Evolutionary conservation across 2,797 vertebrate genomes (phyloP), one percentile per base, ranked within the genome.

Genomic region (Ctenochaetus hawaiiensis): DNA sequence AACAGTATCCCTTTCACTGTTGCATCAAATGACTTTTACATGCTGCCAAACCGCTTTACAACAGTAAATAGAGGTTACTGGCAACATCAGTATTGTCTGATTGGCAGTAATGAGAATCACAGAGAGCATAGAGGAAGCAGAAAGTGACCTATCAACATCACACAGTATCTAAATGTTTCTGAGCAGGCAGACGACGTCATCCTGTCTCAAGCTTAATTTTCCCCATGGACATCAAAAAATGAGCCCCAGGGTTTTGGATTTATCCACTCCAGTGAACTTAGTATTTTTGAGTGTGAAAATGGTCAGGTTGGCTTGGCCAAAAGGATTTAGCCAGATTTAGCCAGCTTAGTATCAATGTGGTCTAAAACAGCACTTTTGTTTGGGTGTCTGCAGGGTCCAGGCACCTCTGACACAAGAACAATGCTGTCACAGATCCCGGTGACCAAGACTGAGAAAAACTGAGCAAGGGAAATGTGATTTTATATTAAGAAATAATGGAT

Each of bases 341-440:
- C 37, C 14, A 44, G 13, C n/a, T 57, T 71, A 48, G 22, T 9
- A 12, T 37, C 9, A 4, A 41, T 53, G 11, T 26, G 11, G 8
- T 67, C 7, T 52, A 61, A 64, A 77, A 67, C 12, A 48, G 26
- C 57, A 67, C 22, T 47, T 69, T 64, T 48, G n/a, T 48, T 51
- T 49, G 16, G 37, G 48, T 67, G 62, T 72, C 45, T 13, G n/a
- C 18, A 30, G 34, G 20, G 13, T 65, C 5, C 17, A 9, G 6
- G n/a, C 23, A 72, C 26, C 53, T 62, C 52, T 30, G 43, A 54
- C 9, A 45, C 45, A 68, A 77, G 30, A 66, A 67, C 13, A 72
- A 64, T 26, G 47, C 53, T 63, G 61, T 79, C 12, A 52, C 26
- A 52, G 22, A 77, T 56, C 20, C 41, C 8, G 14, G 48, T 37